phyloP scores from a whole-genome alignment of 2,888 invertebrate species.

The Drosophila diplacantha region DNA sequence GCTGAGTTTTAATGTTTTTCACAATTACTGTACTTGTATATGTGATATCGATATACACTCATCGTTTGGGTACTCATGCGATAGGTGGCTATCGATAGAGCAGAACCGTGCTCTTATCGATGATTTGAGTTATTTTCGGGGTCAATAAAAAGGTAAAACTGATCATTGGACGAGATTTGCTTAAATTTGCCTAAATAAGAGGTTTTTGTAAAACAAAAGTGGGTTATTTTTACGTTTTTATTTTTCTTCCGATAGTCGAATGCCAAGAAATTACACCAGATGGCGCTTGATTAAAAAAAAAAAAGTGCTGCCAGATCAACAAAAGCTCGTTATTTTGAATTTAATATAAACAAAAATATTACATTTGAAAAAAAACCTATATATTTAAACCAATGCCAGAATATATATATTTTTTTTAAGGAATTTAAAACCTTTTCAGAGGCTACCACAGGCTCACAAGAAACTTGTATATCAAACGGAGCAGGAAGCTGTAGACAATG shows the following conservation, averaged over 20 bases:
- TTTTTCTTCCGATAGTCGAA: not conserved
- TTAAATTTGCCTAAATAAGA: not conserved
- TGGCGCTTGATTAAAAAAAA: not conserved
- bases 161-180: not conserved
- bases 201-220: not conserved
- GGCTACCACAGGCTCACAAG: slow-evolving; percentile 31
- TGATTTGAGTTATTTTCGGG: not conserved
- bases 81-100: not conserved
- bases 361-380: not conserved
- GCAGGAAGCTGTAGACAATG: slow-evolving; percentile 49
- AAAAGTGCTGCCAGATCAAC: not conserved
- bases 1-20: slow-evolving; percentile 7
- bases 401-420: not conserved
- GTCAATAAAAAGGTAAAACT: too few relatives aligned
- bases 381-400: slow-evolving; percentile 10
- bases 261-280: not conserved
- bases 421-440: not conserved
- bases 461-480: slow-evolving; percentile 47
- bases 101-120: not conserved
- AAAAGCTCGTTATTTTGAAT: not conserved
- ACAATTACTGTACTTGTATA: slow-evolving; percentile 12
- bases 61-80: not conserved
- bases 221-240: too few relatives aligned
- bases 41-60: slow-evolving; percentile 1
- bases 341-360: not conserved